Percentiles rank a stretch among this genome's conserved stretches.
These are phyloP conservation scores for Cistogaster globosa DNA, from an alignment of 2,888 invertebrate genomes.

Conservation along the genomic window DNA sequence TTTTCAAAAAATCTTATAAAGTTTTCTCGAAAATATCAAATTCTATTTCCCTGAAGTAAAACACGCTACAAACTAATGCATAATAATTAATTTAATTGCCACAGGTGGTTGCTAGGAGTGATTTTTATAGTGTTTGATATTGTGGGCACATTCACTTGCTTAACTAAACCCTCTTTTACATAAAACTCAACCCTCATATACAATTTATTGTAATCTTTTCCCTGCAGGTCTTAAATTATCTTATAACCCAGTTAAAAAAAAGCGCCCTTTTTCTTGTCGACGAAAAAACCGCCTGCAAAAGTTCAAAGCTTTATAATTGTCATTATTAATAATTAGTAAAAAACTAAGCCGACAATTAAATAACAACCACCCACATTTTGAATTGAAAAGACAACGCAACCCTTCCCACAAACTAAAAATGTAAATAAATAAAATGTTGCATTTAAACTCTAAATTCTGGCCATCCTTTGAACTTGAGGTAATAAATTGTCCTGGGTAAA, in stretches of 20 bases:
- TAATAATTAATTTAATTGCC: neutral
- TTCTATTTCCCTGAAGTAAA: too few species aligned
- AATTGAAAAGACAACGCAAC: neutral
- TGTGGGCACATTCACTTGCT: neutral
- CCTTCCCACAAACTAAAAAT: neutral
- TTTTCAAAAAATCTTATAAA: too few species aligned
- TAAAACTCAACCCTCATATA: neutral
- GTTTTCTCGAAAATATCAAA: too few species aligned
- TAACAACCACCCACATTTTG: conserved; percentile 15
- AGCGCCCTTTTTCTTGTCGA: neutral
- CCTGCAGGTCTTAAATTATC: neutral
- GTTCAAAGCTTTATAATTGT: neutral
- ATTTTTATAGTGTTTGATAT: neutral
- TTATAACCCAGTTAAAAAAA: neutral
- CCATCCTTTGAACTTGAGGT: conserved; percentile 68
- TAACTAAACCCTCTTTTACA: neutral
- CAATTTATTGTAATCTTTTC: neutral
- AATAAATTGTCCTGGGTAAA: conserved; percentile 42
- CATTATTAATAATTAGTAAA: conserved; percentile 23
- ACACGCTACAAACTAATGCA: neutral
- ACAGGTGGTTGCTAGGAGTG: neutral
- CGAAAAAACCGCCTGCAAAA: neutral
- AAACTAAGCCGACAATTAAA: conserved; percentile 22
- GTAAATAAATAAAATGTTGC: conserved; percentile 15
- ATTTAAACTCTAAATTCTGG: conserved; percentile 40